Evolutionary conservation across 2,113 vertebrate species (phyloP).

Genomic region (Hypanus sabinus): DNA sequence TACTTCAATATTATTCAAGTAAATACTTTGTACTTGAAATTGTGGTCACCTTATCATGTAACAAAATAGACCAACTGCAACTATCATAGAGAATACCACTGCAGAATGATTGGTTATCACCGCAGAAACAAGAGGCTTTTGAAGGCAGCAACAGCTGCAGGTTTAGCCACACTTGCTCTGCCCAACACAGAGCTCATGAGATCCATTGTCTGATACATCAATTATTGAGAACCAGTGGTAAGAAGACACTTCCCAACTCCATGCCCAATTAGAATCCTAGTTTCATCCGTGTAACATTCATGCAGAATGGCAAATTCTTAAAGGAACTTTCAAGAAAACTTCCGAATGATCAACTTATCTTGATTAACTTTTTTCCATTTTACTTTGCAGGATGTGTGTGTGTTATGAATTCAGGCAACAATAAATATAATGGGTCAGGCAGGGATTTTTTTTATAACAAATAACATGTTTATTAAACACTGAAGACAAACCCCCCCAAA

Average conservation of each 20-base stretch:
- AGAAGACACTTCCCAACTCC: constrained; percentile 44
- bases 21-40: constrained; percentile 41
- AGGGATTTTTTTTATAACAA: too few relatives aligned
- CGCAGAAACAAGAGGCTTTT: constrained; percentile 46
- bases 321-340: background rate
- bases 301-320: background rate
- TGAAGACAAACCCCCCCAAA: too few relatives aligned
- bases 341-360: background rate
- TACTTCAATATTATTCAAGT: constrained; percentile 40
- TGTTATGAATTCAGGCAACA: too few relatives aligned
- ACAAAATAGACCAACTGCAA: constrained; percentile 44
- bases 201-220: constrained; percentile 49
- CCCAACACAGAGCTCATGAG: constrained; percentile 30
- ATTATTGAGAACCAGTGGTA: constrained; percentile 53
- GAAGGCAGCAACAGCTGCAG: constrained; percentile 44
- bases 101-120: constrained; percentile 46
- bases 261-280: constrained; percentile 46
- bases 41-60: constrained; percentile 40
- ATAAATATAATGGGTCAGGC: too few relatives aligned
- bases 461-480: too few relatives aligned
- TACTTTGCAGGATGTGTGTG: too few relatives aligned
- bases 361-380: background rate
- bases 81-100: constrained; percentile 41
- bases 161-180: constrained; percentile 36
- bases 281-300: background rate